phyloP scores from a whole-genome alignment of 2,888 invertebrate species.

The Sesia bembeciformis region DNA sequence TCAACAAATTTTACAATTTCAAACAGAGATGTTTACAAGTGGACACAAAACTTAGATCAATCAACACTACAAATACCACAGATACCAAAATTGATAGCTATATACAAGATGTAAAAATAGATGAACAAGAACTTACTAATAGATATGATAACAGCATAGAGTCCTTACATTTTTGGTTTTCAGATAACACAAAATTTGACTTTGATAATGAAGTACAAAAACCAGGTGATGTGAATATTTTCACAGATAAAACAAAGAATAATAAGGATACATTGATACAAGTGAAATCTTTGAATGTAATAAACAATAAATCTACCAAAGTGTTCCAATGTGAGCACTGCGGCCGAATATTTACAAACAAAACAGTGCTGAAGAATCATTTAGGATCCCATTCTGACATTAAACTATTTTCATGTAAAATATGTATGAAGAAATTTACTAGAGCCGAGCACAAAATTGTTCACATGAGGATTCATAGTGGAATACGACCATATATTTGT shows the following conservation, averaged over 20 bases:
- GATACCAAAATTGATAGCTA: neutral
- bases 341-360: conserved; percentile 20
- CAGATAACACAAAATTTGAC: neutral
- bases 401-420: conserved; percentile 36
- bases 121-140: neutral
- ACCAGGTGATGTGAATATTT: neutral
- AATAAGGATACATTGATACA: neutral
- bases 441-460: conserved; percentile 52
- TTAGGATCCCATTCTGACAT: conserved; percentile 38
- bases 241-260: neutral
- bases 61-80: neutral
- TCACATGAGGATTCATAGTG: conserved; percentile 65
- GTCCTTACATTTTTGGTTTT: neutral
- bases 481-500: conserved; percentile 64
- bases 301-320: neutral
- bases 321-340: conserved; percentile 22
- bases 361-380: conserved; percentile 27
- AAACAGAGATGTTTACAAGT: conserved; percentile 22
- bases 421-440: conserved; percentile 42
- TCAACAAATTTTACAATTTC: conserved; percentile 26
- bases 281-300: neutral
- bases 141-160: neutral
- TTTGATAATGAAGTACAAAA: neutral
- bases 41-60: conserved; percentile 6
- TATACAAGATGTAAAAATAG: neutral